phyloP scores from a whole-genome alignment of 64 coral and sea anemone species.

The Montipora cactus region DNA sequence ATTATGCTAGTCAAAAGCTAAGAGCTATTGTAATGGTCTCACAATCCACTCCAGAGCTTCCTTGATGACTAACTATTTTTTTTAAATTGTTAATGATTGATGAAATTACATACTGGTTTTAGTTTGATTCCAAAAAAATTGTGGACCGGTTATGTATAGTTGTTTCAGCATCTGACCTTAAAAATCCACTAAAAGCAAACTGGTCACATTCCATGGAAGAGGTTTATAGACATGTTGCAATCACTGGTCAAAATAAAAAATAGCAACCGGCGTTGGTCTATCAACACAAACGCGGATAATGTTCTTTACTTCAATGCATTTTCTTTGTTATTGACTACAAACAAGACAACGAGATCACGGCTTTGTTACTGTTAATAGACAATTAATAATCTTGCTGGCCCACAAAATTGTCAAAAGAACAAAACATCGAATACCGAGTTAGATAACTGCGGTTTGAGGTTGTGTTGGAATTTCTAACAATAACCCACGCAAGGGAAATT shows the following conservation, averaged over 20 bases:
- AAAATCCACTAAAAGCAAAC: too few species aligned
- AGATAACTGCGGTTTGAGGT: constrained; percentile 25
- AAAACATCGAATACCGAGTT: constrained; percentile 20
- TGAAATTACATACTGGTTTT: not conserved
- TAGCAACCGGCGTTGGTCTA: not conserved
- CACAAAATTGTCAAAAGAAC: constrained; percentile 32
- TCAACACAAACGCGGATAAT: not conserved
- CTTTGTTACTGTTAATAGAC: constrained; percentile 3
- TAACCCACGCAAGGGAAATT: constrained; percentile 59
- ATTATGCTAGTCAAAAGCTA: not conserved
- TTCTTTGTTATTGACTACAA: constrained; percentile 20
- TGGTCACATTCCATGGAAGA: too few species aligned
- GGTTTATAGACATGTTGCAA: not conserved
- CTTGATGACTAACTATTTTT: not conserved
- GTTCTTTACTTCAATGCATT: constrained; percentile 1
- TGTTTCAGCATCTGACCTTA: too few species aligned
- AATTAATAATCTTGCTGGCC: constrained; percentile 39
- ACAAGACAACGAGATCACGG: not conserved
- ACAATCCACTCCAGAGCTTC: not conserved
- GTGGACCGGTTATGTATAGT: too few species aligned
- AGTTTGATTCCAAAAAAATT: too few species aligned
- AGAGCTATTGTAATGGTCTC: not conserved
- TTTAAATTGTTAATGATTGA: not conserved
- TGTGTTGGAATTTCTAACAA: constrained; percentile 30
- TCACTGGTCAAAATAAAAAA: not conserved